Evolutionary conservation across 2,888 invertebrate genomes (phyloP).

Genomic region (Anarsia innoxiella): DNA sequence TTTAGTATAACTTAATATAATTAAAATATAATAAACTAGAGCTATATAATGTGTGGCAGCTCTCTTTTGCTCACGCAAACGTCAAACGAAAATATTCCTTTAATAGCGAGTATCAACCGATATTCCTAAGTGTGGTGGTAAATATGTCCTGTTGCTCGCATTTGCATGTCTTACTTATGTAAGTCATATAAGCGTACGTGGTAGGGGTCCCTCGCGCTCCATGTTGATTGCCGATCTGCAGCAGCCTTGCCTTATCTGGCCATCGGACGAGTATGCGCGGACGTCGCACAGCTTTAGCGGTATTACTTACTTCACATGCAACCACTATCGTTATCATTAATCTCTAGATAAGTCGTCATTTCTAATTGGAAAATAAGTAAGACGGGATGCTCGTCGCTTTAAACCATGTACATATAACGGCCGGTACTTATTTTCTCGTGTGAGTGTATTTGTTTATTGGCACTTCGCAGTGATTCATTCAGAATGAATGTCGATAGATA

Average conservation of each 20-base stretch:
- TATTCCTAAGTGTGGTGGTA: no score
- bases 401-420: constrained; percentile 20
- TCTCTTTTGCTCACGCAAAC: no score
- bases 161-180: no score
- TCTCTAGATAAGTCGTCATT: constrained; percentile 49
- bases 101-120: no score
- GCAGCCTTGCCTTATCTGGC: constrained; percentile 40
- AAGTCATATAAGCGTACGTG: no score
- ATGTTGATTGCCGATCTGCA: not conserved
- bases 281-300: constrained; percentile 37
- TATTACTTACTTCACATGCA: constrained; percentile 51
- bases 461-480: not conserved
- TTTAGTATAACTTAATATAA: no score
- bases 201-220: no score
- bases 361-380: constrained; percentile 56
- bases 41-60: no score
- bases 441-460: not conserved
- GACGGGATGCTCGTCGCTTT: constrained; percentile 34
- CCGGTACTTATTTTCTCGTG: constrained; percentile 7
- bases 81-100: no score
- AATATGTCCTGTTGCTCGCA: no score
- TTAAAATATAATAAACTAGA: no score
- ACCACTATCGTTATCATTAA: constrained; percentile 47
- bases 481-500: not conserved
- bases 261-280: constrained; percentile 33